Evolutionary conservation across 2,888 invertebrate species (phyloP).

Genomic region (Ophion ventricosus): DNA sequence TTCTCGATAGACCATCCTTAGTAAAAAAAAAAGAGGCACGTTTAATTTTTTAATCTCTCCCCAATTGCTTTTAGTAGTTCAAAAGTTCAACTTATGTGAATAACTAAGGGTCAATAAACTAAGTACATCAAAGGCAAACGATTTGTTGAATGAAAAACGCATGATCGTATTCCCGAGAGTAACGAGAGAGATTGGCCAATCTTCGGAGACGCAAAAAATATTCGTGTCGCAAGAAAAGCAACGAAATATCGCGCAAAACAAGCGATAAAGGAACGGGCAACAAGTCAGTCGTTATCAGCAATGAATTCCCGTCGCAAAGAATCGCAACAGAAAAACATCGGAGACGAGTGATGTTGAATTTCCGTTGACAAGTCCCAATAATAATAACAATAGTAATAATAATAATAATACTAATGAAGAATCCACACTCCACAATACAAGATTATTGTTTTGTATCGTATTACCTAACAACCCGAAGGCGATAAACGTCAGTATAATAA

Average conservation of each 20-base stretch:
- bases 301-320: background rate
- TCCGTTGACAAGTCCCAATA: background rate
- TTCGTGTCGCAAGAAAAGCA: background rate
- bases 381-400: constrained; percentile 9
- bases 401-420: constrained; percentile 7
- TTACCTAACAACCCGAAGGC: constrained; percentile 80
- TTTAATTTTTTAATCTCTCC: too few species aligned
- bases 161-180: too few species aligned
- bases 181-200: too few species aligned
- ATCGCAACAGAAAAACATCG: background rate
- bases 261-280: background rate
- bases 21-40: too few species aligned
- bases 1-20: too few species aligned
- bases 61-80: too few species aligned
- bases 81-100: too few species aligned
- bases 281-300: background rate
- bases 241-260: background rate
- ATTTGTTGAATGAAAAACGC: too few species aligned
- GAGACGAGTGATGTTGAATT: background rate
- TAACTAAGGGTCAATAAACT: too few species aligned
- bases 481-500: constrained; percentile 79
- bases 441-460: constrained; percentile 35
- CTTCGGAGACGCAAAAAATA: too few species aligned
- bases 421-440: background rate
- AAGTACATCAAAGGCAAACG: too few species aligned